Conservation (phyloP, 2,888 invertebrate species). For the Epistrophe grossulariae region DNA sequence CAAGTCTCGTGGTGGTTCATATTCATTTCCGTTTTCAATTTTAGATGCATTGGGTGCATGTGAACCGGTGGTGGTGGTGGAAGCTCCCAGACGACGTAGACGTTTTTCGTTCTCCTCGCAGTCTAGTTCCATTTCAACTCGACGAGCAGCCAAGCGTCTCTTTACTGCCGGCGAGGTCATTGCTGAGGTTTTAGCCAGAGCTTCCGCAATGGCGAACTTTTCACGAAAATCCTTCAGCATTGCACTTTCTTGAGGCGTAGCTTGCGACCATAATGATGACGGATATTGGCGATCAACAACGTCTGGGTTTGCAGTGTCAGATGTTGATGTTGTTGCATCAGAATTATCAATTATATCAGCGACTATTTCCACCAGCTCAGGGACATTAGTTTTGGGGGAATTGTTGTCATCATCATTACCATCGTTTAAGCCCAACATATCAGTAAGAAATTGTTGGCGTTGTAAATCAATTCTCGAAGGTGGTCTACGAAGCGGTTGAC, state of each 20-base stretch:
- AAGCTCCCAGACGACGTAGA: constrained; percentile 60
- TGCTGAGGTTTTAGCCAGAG: constrained; percentile 85
- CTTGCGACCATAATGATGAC: constrained; percentile 61
- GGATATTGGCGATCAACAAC: constrained; percentile 27
- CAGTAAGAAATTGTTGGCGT: constrained; percentile 79
- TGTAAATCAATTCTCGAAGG: constrained; percentile 78
- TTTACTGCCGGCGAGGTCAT: constrained; percentile 86
- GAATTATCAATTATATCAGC: constrained; percentile 66
- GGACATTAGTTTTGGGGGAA: constrained; percentile 42
- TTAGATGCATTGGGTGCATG: constrained; percentile 74
- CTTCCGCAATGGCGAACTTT: constrained; percentile 86
- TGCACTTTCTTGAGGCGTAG: constrained; percentile 77
- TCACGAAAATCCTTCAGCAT: constrained; percentile 83
- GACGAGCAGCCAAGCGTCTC: constrained; percentile 85
- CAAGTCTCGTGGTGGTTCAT: constrained; percentile 87
- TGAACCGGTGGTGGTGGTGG: constrained; percentile 78
- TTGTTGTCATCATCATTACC: constrained; percentile 62
- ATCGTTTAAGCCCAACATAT: constrained; percentile 75
- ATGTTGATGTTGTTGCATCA: constrained; percentile 27
- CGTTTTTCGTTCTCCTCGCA: constrained; percentile 75
- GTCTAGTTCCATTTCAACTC: constrained; percentile 85
- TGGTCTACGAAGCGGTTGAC: constrained; percentile 46
- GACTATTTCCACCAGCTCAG: constrained; percentile 62
- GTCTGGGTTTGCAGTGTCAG: neutral
- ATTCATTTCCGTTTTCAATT: constrained; percentile 81